Conservation (phyloP, 2,888 invertebrate species). For the Microdon myrmicae region DNA sequence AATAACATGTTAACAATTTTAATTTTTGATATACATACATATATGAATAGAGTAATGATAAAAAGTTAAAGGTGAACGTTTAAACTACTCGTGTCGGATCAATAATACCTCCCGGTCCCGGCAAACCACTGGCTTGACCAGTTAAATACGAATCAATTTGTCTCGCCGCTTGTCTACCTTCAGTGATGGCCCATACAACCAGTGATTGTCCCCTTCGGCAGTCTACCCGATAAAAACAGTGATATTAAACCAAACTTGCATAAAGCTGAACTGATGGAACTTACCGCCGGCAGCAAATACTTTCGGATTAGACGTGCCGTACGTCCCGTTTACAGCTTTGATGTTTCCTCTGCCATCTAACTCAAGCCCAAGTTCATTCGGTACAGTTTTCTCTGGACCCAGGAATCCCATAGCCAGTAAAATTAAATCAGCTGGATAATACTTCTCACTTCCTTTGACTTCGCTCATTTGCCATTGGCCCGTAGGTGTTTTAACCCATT, state of each 20-base stretch:
- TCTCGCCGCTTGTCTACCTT: slow-evolving; percentile 97
- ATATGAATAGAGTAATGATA: slow-evolving; percentile 33
- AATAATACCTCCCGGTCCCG: slow-evolving; percentile 92
- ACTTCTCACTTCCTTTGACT: slow-evolving; percentile 79
- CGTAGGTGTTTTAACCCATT: slow-evolving; percentile 90
- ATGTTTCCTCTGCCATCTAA: slow-evolving; percentile 94
- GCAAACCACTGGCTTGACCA: slow-evolving; percentile 79
- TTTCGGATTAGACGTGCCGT: slow-evolving; percentile 81
- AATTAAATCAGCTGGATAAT: slow-evolving; percentile 89
- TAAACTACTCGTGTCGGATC: slow-evolving; percentile 59
- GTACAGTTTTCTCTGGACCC: slow-evolving; percentile 91
- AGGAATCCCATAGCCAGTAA: slow-evolving; percentile 98
- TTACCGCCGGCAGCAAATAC: slow-evolving; percentile 96
- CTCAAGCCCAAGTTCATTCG: slow-evolving; percentile 81
- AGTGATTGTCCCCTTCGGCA: slow-evolving; percentile 98
- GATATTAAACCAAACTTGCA: slow-evolving; percentile 1
- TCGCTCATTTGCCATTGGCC: slow-evolving; percentile 96
- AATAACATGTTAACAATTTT: slow-evolving; percentile 37
- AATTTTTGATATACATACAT: too few species aligned
- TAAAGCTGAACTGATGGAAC: slow-evolving; percentile 30
- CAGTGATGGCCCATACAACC: slow-evolving; percentile 98
- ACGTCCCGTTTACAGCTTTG: slow-evolving; percentile 80
- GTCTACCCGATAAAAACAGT: slow-evolving; percentile 71
- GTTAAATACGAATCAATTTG: slow-evolving; percentile 89
- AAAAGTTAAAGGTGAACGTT: slow-evolving; percentile 20